Conservation (phyloP, 2,113 vertebrate genomes). For the Mus musculus region DNA sequence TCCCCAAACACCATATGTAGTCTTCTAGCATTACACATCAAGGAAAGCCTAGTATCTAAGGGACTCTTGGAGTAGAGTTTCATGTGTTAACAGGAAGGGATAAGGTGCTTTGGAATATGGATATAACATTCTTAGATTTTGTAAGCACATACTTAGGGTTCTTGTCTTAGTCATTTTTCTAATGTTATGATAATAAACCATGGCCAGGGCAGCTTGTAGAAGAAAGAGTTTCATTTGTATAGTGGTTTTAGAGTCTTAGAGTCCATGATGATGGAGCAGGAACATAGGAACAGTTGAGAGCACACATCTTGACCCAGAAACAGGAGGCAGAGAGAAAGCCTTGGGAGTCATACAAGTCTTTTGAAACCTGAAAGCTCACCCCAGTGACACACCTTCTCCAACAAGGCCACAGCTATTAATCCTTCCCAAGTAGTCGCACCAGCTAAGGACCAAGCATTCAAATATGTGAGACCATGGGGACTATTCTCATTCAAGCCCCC, state of each 20-base stretch:
- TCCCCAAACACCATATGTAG: not conserved
- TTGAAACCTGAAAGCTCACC: not conserved
- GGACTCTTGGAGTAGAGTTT: not conserved
- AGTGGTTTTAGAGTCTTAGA: not conserved
- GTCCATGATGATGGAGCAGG: too few species aligned
- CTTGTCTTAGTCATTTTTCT: not conserved
- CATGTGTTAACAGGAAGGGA: not conserved
- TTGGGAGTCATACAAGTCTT: not conserved
- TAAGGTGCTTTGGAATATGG: not conserved
- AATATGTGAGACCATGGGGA: not conserved
- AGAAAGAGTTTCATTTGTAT: not conserved
- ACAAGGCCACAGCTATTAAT: not conserved
- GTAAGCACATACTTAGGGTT: not conserved
- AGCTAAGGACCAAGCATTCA: not conserved
- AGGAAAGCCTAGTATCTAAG: not conserved
- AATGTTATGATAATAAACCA: not conserved
- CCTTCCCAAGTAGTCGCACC: not conserved
- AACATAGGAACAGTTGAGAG: not conserved
- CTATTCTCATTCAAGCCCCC: not conserved
- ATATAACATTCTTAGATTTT: not conserved
- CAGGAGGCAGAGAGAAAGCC: not conserved
- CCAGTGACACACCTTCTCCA: not conserved
- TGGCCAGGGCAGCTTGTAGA: not conserved
- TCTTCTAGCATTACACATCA: not conserved
- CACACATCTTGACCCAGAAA: not conserved